These are phyloP conservation scores for Sipha flava DNA, from an alignment of 1,140 invertebrate genomes.

Conservation along the genomic window DNA sequence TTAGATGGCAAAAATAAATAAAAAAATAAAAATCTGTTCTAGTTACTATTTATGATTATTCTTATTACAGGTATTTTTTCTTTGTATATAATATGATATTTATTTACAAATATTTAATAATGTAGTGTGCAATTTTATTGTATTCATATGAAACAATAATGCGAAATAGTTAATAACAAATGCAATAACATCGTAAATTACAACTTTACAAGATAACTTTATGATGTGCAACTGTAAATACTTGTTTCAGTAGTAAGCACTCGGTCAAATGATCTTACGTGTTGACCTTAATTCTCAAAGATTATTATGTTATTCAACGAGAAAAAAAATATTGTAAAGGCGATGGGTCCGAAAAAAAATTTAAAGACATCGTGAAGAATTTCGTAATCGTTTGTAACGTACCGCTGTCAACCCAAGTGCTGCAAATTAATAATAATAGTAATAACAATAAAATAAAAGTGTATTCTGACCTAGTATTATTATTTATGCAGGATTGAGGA, in stretches of 20 bases:
- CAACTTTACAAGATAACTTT: background rate
- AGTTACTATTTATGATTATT: too few species aligned
- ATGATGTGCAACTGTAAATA: background rate
- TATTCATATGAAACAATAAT: background rate
- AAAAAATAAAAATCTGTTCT: too few species aligned
- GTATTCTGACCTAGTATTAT: background rate
- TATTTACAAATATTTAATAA: background rate
- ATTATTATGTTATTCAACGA: background rate
- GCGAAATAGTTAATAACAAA: background rate
- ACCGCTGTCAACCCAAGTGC: background rate
- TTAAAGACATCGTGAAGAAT: background rate
- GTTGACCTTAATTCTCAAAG: background rate
- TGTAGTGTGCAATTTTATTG: background rate
- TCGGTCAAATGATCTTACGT: background rate
- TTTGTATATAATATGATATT: too few species aligned
- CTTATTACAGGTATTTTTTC: too few species aligned
- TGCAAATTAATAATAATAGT: background rate
- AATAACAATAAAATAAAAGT: background rate
- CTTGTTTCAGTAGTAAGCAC: background rate
- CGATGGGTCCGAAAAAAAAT: background rate
- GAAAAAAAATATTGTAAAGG: background rate
- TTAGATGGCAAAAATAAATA: too few species aligned
- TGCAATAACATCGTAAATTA: background rate
- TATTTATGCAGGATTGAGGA: background rate
- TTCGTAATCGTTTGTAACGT: background rate